Evolutionary conservation across 2,113 vertebrate species (phyloP).

Genomic region (Gymnocephalus cernua): DNA sequence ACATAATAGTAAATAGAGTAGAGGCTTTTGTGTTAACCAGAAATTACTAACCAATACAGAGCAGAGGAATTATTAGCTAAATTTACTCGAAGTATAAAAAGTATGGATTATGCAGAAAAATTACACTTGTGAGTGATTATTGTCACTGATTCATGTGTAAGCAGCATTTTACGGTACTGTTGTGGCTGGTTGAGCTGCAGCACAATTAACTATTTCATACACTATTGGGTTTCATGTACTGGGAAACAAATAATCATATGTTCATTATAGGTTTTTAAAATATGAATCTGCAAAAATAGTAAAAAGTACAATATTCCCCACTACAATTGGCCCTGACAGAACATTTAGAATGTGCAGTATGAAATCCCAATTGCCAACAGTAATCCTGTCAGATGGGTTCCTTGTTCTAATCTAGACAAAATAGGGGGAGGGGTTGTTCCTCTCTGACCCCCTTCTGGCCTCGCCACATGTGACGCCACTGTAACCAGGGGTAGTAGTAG

Average conservation of each 20-base stretch:
- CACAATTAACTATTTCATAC: background rate
- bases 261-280: background rate
- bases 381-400: background rate
- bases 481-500: slow-evolving; percentile 4
- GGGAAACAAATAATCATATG: background rate
- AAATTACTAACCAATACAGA: background rate
- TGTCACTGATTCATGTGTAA: background rate
- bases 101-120: background rate
- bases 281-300: background rate
- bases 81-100: background rate
- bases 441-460: background rate
- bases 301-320: no score
- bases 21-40: no score
- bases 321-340: background rate
- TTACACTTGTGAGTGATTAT: background rate
- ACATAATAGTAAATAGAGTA: background rate
- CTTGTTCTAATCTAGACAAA: background rate
- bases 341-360: background rate
- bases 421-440: background rate
- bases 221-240: background rate
- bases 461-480: slow-evolving; percentile 13
- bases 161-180: background rate
- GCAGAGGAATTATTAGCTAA: background rate
- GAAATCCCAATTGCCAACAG: background rate
- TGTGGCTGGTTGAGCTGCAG: background rate